Conservation (phyloP, 2,797 vertebrate species). For the Taenioides sp. region DNA sequence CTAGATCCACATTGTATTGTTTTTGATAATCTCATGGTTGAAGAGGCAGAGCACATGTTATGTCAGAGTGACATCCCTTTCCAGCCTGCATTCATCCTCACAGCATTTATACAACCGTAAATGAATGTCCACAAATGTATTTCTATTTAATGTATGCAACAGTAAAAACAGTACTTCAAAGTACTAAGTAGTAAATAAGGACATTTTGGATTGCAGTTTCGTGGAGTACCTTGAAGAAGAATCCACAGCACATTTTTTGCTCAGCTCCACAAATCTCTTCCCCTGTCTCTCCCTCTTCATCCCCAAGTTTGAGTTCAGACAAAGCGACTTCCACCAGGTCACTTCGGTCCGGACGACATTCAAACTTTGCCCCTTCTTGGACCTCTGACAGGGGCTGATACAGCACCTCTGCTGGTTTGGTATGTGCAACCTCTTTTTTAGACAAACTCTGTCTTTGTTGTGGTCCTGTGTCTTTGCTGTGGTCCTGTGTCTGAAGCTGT, state of each 20-base stretch:
- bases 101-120: neutral
- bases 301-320: slow-evolving; percentile 81
- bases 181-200: neutral
- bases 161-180: neutral
- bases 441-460: slow-evolving; percentile 46
- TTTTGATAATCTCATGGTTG: slow-evolving; percentile 39
- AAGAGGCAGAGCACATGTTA: slow-evolving; percentile 32
- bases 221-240: slow-evolving; percentile 93
- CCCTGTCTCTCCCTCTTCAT: slow-evolving; percentile 79
- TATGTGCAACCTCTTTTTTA: slow-evolving; percentile 47
- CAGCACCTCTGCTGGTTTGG: slow-evolving; percentile 74
- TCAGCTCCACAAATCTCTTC: slow-evolving; percentile 79
- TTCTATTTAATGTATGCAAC: neutral
- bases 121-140: neutral
- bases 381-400: slow-evolving; percentile 80
- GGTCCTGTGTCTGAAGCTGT: slow-evolving; percentile 44
- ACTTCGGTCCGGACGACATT: slow-evolving; percentile 64
- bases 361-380: slow-evolving; percentile 35
- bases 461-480: slow-evolving; percentile 47
- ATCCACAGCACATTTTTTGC: slow-evolving; percentile 97
- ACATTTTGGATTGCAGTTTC: neutral
- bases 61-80: slow-evolving; percentile 20
- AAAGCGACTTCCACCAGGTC: slow-evolving; percentile 89
- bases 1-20: slow-evolving; percentile 32
- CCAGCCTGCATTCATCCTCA: neutral